Percentiles rank a stretch among this genome's conserved stretches.
Conservation (phyloP, 1,140 invertebrate species). For the Cherax quadricarinatus region DNA sequence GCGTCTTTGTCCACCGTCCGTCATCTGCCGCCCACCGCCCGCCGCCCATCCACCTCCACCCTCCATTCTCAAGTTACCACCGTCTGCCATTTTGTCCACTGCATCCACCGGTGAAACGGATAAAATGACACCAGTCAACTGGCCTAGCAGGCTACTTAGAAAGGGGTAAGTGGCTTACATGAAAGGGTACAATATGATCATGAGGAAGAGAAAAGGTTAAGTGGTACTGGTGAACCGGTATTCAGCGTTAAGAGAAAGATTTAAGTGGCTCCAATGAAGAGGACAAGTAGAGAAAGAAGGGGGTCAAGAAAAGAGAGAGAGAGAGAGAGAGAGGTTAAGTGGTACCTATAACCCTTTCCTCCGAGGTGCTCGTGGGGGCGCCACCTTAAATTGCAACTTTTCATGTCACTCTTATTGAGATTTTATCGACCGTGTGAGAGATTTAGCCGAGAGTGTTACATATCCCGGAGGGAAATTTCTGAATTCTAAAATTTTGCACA, state of each 20-base stretch:
- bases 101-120: no score
- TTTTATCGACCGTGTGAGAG: slow-evolving; percentile 3
- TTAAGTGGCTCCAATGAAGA: not conserved
- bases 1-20: no score
- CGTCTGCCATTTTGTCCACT: no score
- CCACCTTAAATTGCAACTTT: slow-evolving; percentile 4
- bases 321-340: not conserved
- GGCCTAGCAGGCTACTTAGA: no score
- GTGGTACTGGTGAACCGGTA: no score
- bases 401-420: not conserved
- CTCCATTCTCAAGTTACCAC: no score
- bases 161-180: no score
- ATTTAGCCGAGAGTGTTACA: not conserved
- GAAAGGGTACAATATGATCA: no score
- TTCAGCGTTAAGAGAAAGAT: not conserved
- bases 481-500: not conserved
- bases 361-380: not conserved
- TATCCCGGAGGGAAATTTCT: not conserved
- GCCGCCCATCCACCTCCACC: no score
- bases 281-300: not conserved
- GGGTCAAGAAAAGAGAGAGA: not conserved
- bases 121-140: no score
- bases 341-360: not conserved
- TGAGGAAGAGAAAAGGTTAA: no score
- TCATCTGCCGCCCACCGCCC: no score